Percentiles rank a stretch among this genome's conserved stretches.
These are phyloP conservation scores for Noctua pronuba DNA, from an alignment of 2,888 invertebrate genomes.

Conservation along the genomic window DNA sequence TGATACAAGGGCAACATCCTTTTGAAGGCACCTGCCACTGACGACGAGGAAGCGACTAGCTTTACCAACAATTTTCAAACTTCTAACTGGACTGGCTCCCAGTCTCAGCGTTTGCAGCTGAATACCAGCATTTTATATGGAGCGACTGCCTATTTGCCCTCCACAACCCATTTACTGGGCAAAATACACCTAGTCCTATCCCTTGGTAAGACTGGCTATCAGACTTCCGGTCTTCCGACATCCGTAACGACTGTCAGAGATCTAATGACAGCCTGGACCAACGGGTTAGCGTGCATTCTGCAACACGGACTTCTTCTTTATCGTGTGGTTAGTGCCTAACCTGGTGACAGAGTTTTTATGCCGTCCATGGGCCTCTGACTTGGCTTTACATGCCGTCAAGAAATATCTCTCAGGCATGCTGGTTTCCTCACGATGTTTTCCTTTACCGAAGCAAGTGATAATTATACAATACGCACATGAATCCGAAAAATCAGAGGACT, in stretches of 20 bases:
- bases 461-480: no score
- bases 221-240: not conserved
- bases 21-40: conserved; percentile 5
- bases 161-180: not conserved
- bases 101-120: not conserved
- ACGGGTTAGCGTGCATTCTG: not conserved
- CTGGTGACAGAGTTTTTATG: no score
- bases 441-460: no score
- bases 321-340: no score
- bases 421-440: no score
- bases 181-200: not conserved
- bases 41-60: not conserved
- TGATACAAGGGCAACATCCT: conserved; percentile 18
- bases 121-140: not conserved
- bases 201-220: not conserved
- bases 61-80: not conserved
- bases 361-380: no score
- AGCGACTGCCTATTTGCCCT: not conserved
- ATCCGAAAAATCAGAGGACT: no score
- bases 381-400: no score
- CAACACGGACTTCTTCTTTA: no score
- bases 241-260: not conserved
- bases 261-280: not conserved
- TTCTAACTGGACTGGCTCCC: not conserved
- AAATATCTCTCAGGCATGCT: no score